A percentile compares a stretch with the other conserved stretches of the same genome.
Evolutionary conservation across 2,888 invertebrate genomes (phyloP).

Genomic region (Opisthograptis luteolata): DNA sequence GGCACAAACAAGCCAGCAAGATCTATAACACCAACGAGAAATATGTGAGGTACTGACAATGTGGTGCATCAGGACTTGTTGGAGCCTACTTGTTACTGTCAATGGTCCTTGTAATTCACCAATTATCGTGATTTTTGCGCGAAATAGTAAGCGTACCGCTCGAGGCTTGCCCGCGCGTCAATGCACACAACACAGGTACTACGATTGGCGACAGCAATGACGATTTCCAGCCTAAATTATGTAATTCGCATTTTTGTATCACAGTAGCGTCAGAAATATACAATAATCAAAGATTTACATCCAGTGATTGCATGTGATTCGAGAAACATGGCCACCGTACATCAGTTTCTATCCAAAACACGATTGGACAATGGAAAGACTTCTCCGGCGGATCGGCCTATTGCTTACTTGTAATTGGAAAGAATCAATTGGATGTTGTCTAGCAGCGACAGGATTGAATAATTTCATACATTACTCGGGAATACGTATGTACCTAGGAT

Average conservation of each 20-base stretch:
- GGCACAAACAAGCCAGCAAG: constrained; percentile 90
- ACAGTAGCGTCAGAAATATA: constrained; percentile 65
- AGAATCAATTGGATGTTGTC: constrained; percentile 72
- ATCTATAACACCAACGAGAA: constrained; percentile 87
- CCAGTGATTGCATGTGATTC: constrained; percentile 78
- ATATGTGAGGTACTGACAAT: constrained; percentile 75
- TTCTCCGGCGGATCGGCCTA: constrained; percentile 60
- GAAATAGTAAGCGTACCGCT: constrained; percentile 67
- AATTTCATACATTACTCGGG: constrained; percentile 81
- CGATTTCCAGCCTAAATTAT: constrained; percentile 62
- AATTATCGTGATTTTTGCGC: constrained; percentile 78
- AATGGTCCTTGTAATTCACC: constrained; percentile 84
- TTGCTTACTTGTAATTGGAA: constrained; percentile 62
- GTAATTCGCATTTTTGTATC: constrained; percentile 68
- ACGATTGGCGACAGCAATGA: constrained; percentile 53
- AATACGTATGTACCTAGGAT: constrained; percentile 81
- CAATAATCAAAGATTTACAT: constrained; percentile 65
- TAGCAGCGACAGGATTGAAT: constrained; percentile 75
- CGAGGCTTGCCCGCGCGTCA: constrained; percentile 53
- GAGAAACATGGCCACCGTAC: constrained; percentile 81
- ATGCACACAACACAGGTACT: constrained; percentile 61
- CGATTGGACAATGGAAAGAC: constrained; percentile 74
- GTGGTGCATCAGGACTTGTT: constrained; percentile 77
- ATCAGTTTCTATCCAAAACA: constrained; percentile 72
- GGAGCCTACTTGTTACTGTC: constrained; percentile 62